Conservation (phyloP, 2,113 vertebrate genomes). For the Aplodontia rufa region DNA sequence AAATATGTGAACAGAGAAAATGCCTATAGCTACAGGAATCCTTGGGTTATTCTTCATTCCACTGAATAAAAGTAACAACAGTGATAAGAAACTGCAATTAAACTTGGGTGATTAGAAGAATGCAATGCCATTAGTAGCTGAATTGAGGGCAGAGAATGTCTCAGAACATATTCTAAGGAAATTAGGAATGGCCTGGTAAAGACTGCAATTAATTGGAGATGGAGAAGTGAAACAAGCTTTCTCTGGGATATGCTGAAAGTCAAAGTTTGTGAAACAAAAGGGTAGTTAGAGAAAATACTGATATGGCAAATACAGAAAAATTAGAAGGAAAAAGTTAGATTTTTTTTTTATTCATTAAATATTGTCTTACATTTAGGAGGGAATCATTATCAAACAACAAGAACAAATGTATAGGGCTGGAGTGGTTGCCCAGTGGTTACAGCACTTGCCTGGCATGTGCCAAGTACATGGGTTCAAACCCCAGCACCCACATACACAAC, state of each 20-base stretch:
- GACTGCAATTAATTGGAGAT: not conserved
- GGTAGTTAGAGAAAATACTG: not conserved
- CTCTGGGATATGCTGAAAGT: not conserved
- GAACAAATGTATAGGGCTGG: too few species aligned
- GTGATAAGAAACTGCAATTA: not conserved
- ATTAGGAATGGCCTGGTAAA: not conserved
- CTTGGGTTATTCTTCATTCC: not conserved
- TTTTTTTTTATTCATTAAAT: too few species aligned
- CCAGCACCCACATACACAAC: too few species aligned
- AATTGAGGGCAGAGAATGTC: not conserved
- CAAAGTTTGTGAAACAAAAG: slow-evolving; percentile 27
- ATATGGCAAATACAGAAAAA: not conserved
- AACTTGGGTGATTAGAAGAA: not conserved
- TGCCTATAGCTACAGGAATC: not conserved
- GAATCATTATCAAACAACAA: too few species aligned
- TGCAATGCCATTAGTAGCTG: not conserved
- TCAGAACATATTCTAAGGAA: not conserved
- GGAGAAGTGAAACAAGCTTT: not conserved
- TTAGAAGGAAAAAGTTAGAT: not conserved
- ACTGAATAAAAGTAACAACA: not conserved
- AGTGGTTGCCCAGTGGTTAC: too few species aligned
- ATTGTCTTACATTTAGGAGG: too few species aligned
- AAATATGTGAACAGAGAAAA: slow-evolving; percentile 1
- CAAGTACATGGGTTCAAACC: too few species aligned
- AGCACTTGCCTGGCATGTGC: too few species aligned